Evolutionary conservation across 2,797 vertebrate genomes (phyloP), one percentile per base, ranked within the genome.

Genomic region (Pagetopsis macropterus): DNA sequence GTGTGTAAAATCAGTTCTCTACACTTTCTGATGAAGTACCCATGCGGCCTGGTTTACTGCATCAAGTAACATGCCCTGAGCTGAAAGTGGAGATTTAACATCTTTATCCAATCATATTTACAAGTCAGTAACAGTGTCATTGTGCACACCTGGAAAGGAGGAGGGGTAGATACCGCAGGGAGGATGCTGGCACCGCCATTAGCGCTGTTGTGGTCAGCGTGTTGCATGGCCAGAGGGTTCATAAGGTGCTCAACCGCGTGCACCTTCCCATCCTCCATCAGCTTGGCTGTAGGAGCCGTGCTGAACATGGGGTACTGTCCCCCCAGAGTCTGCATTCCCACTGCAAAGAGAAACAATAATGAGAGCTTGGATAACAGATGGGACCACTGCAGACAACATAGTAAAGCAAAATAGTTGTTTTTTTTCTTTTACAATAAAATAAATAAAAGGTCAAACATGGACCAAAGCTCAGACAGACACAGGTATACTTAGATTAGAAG

Each of bases 251-350:
- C 98, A 51, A 99, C 91, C 0, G 96, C 19, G 52, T 99, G 98
- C 79, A 99, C 94, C 92, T 99, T 99, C 21, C 96, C 97, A 0
- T 99, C 98, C 89, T 99, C 97, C 65, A 99, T 96, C 84, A 99
- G 91, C 86, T 99, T 99, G 81, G 95, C 94, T 2, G 96, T 84
- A 0, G 96, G 94, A 3, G 95, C 92, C 0, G 97, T 82, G 76
- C 96, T 96, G 85, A 99, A 99, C 92, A 99, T 86, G 73, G 96
- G 96, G 92, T 99, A 99, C 91, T 99, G 98, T 1, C 94, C 94
- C 64, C 96, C 92, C 0, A 99, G 95, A 65, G 95, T 89, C 48
- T 93, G 96, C 84, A 99, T 94, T 72, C 95, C 95, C 94, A 99
- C 98, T 99, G 89, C 61, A 83, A 37, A 91, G 13, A 85, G n/a